Evolutionary conservation across 2,113 vertebrate genomes (phyloP), one percentile per base, ranked within the genome.

Genomic region (Pelecanus crispus): DNA sequence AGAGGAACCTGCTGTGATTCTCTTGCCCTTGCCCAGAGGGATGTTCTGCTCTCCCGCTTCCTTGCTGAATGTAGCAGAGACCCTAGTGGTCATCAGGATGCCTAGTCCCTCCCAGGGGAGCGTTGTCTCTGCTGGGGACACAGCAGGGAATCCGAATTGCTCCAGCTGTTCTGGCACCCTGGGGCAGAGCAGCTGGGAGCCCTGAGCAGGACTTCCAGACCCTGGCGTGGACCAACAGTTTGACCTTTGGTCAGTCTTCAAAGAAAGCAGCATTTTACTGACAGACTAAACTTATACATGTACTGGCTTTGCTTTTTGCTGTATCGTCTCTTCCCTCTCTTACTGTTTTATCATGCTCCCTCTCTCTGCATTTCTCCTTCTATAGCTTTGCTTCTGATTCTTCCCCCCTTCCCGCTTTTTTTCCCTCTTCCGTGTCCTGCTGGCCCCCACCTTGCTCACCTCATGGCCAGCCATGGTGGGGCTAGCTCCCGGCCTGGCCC

Each of bases 211-310:
- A 36, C n/a, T 83, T 77, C 42, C 70, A 65, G 42, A 29, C 24
- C 49, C n/a, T 63, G 81, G 13, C 0, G 0, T 17, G 63, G 75
- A 73, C 55, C 63, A 70, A 29, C 55, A 65, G 26, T 42, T 66
- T 52, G 72, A 42, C 59, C 47, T 81, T 52, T 44, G 56, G 19
- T 74, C 52, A 34, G 16, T 56, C 82, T 81, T 36, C 34, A 36
- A 79, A 44, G 44, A 78, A 91, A 91, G 80, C 61, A 83, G 44
- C 15, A 4, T 90, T 94, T 92, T 78, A 66, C 50, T 83, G 59
- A 13, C 13, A 45, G 59, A 21, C 28, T 61, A 44, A 78, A 89
- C 40, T 72, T 52, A 12, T 0, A 2, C 8, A 1, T 38, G 32
- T n/a, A 36, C 74, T 81, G 58, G 42, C 77, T 78, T 70, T 59